Evolutionary conservation across 2,113 vertebrate species (phyloP).

Genomic region (Prolemur simus): DNA sequence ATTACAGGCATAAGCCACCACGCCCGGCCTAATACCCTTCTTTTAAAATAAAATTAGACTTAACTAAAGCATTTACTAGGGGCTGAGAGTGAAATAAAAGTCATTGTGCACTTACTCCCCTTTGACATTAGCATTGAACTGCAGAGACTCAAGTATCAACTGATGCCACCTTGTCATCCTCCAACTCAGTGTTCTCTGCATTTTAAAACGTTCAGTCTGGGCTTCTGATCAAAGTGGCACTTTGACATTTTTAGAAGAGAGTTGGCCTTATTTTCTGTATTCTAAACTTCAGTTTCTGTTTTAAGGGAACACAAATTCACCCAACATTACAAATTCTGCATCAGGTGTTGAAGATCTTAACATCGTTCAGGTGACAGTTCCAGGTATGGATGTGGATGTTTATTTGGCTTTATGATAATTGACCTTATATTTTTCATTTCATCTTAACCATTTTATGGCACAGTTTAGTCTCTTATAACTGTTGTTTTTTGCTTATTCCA

Average conservation of each 20-base stretch:
- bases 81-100: background rate
- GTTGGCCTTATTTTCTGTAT: background rate
- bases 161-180: background rate
- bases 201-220: background rate
- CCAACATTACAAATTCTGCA: slow-evolving; percentile 48
- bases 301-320: slow-evolving; percentile 72
- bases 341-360: slow-evolving; percentile 81
- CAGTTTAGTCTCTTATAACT: background rate
- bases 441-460: background rate
- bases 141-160: background rate
- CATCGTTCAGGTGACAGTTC: slow-evolving; percentile 85
- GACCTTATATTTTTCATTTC: background rate
- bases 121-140: background rate
- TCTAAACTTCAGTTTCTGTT: slow-evolving; percentile 41
- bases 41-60: background rate
- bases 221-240: background rate
- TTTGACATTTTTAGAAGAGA: background rate
- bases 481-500: background rate
- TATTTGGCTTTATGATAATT: background rate
- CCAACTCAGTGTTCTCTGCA: background rate
- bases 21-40: background rate
- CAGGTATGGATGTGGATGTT: slow-evolving; percentile 75
- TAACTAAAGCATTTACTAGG: background rate
- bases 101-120: rapidly evolving
- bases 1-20: too few relatives aligned